Percentiles rank a stretch among this genome's conserved stretches.
Evolutionary conservation across 1,140 invertebrate genomes (phyloP).

Genomic region (Dysdera silvatica): DNA sequence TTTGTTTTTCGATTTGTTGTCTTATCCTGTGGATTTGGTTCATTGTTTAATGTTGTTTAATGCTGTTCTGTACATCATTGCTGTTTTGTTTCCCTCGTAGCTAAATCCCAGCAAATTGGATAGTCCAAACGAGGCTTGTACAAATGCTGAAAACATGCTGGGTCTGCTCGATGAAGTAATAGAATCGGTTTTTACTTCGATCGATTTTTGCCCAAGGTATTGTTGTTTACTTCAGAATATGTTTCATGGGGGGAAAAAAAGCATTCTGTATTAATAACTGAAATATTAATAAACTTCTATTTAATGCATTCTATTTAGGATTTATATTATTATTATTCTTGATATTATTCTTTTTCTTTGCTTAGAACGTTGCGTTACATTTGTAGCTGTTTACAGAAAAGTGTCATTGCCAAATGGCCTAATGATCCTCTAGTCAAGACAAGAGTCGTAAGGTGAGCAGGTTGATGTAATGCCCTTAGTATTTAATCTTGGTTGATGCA

Average conservation of each 20-base stretch:
- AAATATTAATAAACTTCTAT: no score
- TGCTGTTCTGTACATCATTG: not conserved
- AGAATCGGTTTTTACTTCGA: conserved; percentile 82
- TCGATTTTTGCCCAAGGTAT: conserved; percentile 33
- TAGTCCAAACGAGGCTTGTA: conserved; percentile 68
- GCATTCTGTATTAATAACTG: no score
- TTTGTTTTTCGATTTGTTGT: no score
- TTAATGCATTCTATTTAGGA: no score
- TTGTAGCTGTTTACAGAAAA: conserved; percentile 34
- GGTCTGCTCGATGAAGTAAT: conserved; percentile 84
- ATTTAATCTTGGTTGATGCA: no score
- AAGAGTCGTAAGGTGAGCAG: conserved; percentile 31
- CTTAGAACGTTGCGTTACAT: conserved; percentile 34
- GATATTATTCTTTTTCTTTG: no score
- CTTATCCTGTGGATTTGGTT: no score
- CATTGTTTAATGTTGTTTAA: no score
- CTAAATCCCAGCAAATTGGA: conserved; percentile 94
- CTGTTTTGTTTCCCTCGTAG: conserved; percentile 34
- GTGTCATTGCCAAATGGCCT: conserved; percentile 35
- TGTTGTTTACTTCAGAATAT: no score
- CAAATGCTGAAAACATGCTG: conserved; percentile 87
- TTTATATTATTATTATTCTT: no score
- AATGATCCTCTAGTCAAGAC: conserved; percentile 36
- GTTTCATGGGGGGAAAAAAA: no score
- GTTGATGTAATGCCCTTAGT: no score